phyloP scores from a whole-genome alignment of 2,888 invertebrate species.

The Phasia obesa region DNA sequence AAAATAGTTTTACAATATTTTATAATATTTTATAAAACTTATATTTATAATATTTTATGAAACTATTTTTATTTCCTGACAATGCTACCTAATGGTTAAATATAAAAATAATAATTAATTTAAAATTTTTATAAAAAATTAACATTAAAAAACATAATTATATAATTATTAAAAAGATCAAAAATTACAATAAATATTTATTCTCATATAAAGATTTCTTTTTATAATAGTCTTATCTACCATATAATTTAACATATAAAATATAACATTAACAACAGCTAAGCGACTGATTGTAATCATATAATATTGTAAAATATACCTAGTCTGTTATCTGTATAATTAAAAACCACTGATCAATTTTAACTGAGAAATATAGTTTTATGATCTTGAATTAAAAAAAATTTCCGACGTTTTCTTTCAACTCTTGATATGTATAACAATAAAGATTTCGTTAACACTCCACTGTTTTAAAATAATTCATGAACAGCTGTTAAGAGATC shows the following conservation, averaged over 20 bases:
- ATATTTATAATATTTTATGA: too few relatives aligned
- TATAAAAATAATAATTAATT: too few relatives aligned
- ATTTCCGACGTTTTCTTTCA: slow-evolving; percentile 11
- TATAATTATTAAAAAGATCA: too few relatives aligned
- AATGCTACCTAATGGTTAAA: too few relatives aligned
- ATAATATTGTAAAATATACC: not conserved
- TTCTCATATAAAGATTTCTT: too few relatives aligned
- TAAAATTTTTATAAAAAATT: too few relatives aligned
- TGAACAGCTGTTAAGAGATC: not conserved
- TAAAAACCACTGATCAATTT: slow-evolving; percentile 11
- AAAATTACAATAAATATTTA: too few relatives aligned
- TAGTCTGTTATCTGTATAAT: slow-evolving; percentile 42
- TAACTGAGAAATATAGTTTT: slow-evolving; percentile 7
- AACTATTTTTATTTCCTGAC: too few relatives aligned
- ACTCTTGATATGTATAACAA: slow-evolving; percentile 3
- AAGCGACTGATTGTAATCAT: not conserved
- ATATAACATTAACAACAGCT: not conserved
- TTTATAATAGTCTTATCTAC: too few relatives aligned
- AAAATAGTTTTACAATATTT: too few relatives aligned
- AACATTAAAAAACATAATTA: too few relatives aligned
- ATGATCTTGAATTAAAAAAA: slow-evolving; percentile 21
- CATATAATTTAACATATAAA: not conserved
- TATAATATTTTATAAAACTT: too few relatives aligned
- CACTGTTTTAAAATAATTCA: slow-evolving; percentile 5
- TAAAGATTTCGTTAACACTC: slow-evolving; percentile 6